Evolutionary conservation across 2,888 invertebrate genomes (phyloP), one percentile per base, ranked within the genome.

Genomic region (Macroteleia sp.): DNA sequence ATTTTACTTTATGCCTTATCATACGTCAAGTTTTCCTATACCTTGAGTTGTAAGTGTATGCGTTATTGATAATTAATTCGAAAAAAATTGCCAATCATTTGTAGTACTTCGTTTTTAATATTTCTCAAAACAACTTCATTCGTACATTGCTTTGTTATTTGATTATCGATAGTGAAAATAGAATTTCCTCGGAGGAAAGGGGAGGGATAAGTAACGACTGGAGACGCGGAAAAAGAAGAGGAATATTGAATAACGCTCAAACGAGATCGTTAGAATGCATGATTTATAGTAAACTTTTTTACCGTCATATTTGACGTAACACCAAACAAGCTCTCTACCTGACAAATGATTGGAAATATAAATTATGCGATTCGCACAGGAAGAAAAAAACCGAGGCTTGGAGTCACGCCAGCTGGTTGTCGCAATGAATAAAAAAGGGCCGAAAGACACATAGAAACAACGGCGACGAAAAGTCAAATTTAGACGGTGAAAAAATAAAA

Each of bases 351-450:
- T 57, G 62, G 64, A 69, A 50, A 50, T 42, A 82, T 78, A 82
- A 86, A 85, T 87, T 85, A 85, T 83, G 81, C 80, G 79, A 69
- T 57, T 69, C 79, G 77, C 81, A n/a, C n/a, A n/a, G n/a, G n/a
- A n/a, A n/a, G n/a, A 80, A 59, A 56, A 34, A 30, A 19, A 85
- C 80, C 48, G n/a, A 20, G n/a, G n/a, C 81, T 82, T 87, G 87
- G 86, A 84, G 46, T 46, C 34, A 36, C 20, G 86, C 87, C 86
- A 87, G 80, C 50, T 20, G 42, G 67, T 80, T 77, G 57, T 56
- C 73, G 42, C 28, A 34, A 39, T 41, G 34, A 56, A 57, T 39
- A 44, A 59, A 74, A 64, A 46, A 42, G 32, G 20, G 44, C 32
- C 12, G 32, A 56, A 56, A 41, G 19, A 61, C 36, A 56, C 69